Base-by-base conservation (phyloP, 2,113 vertebrate genomes). In the Pagrus major region DNA sequence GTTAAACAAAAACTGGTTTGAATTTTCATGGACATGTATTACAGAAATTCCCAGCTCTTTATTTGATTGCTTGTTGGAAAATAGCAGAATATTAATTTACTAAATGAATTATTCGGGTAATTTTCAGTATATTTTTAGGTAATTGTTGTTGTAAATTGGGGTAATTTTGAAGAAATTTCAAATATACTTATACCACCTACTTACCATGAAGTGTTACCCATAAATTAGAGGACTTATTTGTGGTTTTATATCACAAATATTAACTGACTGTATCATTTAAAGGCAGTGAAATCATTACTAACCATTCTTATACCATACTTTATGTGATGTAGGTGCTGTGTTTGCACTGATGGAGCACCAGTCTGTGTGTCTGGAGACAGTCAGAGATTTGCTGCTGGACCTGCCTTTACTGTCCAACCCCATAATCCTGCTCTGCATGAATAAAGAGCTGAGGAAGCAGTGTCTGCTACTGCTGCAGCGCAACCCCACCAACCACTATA, bases 371-470 rank as follows among this genome's bases (percentile, higher is more conserved):
- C 81, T 91, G 39, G 93, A 94, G 87, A 93, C 84, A 59, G 79
- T 90, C 39, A 88, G 86, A 54, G 91, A 94, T 37, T 76, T 94
- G 9, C 74, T 94, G 72, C 80, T 93, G 67, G 93, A 94, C 67
- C 78, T 95, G 55, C 92, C 93, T 27, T 61, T 93, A 37, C 68
- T 94, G 54, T 87, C 86, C 70, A 92, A 88, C 64, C 92, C 92
- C 15, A 70, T 93, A 20, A 91, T 94, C 23, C 91, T 94, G 64
- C 85, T 94, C 25, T 93, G 90, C 52, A 92, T 92, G 85, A 94
- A 93, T 58, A 94, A 92, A 73, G 93, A 94, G 89, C 87, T 93
- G 64, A 90, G 86, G 69, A 71, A 29, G n/a, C 92, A 89, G 44
- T 90, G 87, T 73, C 21, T 88, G 68, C 52, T 72, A 1, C 65